These are phyloP conservation scores for Remorina albescens DNA, from an alignment of 2,797 vertebrate genomes.

Conservation along the genomic window DNA sequence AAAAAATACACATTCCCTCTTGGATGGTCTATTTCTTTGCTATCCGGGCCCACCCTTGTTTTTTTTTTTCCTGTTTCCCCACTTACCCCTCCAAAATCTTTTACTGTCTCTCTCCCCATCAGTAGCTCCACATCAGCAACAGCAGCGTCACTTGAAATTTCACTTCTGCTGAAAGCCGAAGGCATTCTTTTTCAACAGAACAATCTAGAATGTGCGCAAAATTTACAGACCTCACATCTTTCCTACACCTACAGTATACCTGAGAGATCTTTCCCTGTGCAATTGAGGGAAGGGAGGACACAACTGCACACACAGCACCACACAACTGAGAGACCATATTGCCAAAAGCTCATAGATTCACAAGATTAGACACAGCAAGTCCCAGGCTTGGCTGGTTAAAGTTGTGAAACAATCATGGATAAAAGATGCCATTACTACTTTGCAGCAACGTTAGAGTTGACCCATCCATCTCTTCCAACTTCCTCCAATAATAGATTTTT, in stretches of 20 bases:
- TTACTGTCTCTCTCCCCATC: constrained; percentile 5
- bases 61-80: neutral
- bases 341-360: neutral
- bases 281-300: neutral
- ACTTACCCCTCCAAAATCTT: constrained; percentile 20
- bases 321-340: no score
- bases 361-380: neutral
- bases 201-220: neutral
- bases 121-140: constrained; percentile 22
- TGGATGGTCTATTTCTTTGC: constrained; percentile 15
- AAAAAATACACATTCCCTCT: constrained; percentile 38
- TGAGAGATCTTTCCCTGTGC: neutral
- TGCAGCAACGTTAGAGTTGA: no score
- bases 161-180: constrained; percentile 11
- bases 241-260: no score
- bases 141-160: constrained; percentile 44
- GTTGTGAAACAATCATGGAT: no score
- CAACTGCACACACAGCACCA: neutral
- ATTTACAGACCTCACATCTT: neutral
- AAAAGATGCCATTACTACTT: no score
- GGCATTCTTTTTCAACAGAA: neutral
- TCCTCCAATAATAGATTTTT: neutral
- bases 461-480: neutral
- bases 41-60: neutral
- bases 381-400: neutral